phyloP scores from a whole-genome alignment of 2,888 invertebrate species.

The Merodon equestris region DNA sequence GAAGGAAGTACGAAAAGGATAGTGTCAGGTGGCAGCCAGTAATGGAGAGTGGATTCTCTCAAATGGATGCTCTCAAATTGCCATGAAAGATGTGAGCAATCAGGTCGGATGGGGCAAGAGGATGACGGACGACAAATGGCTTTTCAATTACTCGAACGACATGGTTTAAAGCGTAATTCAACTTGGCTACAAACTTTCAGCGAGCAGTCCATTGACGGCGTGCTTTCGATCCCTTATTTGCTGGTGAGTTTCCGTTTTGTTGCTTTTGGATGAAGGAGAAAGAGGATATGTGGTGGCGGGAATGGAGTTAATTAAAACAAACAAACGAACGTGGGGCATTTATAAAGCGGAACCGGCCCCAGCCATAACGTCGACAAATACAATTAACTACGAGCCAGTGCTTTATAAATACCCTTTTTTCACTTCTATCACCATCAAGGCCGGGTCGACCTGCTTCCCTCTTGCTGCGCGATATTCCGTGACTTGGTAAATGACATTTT shows the following conservation, averaged over 20 bases:
- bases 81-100: constrained; percentile 22
- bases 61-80: constrained; percentile 44
- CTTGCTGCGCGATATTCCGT: constrained; percentile 21
- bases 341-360: constrained; percentile 1
- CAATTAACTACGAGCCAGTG: constrained; percentile 26
- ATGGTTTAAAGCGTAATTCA: constrained; percentile 51
- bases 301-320: constrained; percentile 48
- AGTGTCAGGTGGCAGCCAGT: neutral
- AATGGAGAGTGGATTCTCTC: constrained; percentile 5
- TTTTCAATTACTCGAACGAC: constrained; percentile 42
- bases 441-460: too few species aligned
- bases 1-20: constrained; percentile 7
- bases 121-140: constrained; percentile 22
- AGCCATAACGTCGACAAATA: constrained; percentile 16
- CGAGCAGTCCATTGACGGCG: neutral
- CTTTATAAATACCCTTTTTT: neutral
- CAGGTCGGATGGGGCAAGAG: constrained; percentile 1
- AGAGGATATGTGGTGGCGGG: neutral
- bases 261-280: too few species aligned
- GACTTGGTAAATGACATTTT: constrained; percentile 54
- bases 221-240: too few species aligned
- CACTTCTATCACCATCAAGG: neutral
- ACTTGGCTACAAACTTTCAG: constrained; percentile 38
- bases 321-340: constrained; percentile 29
- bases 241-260: too few species aligned